Conservation (phyloP, 2,797 vertebrate species). For the Epinephelus awoara region DNA sequence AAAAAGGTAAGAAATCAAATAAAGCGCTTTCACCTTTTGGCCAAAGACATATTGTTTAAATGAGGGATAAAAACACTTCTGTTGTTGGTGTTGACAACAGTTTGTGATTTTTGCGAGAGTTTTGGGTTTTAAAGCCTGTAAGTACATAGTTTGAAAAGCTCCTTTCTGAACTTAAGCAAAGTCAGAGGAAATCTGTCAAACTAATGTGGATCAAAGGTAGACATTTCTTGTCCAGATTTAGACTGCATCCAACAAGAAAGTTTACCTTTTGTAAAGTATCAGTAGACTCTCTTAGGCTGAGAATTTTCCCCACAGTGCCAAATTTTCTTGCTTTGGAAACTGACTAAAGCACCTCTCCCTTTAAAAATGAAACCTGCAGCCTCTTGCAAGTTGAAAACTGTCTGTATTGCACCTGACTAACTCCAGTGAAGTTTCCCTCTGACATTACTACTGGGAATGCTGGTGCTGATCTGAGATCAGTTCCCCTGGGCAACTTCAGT, state of each 20-base stretch:
- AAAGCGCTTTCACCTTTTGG: neutral
- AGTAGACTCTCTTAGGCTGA: neutral
- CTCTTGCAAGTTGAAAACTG: neutral
- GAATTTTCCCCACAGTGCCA: neutral
- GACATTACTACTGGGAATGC: neutral
- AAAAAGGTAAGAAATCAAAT: neutral
- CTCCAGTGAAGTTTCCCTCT: neutral
- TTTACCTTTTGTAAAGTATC: neutral
- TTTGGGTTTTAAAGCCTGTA: neutral
- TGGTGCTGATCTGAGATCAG: conserved; percentile 32
- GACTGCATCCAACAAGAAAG: neutral
- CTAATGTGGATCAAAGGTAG: neutral
- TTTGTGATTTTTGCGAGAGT: neutral
- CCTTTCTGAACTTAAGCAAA: neutral
- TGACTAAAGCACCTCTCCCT: neutral
- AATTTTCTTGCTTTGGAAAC: neutral
- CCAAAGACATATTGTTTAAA: neutral
- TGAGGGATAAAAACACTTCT: fast-evolving
- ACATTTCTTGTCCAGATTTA: neutral
- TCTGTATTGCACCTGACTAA: neutral
- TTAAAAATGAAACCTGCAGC: neutral
- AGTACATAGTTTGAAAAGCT: neutral
- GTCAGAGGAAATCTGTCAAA: neutral
- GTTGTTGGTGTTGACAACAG: neutral
- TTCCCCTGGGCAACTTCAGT: conserved; percentile 54